Base-by-base conservation (phyloP, 2,888 invertebrate species). In the Cotesia congregata region DNA sequence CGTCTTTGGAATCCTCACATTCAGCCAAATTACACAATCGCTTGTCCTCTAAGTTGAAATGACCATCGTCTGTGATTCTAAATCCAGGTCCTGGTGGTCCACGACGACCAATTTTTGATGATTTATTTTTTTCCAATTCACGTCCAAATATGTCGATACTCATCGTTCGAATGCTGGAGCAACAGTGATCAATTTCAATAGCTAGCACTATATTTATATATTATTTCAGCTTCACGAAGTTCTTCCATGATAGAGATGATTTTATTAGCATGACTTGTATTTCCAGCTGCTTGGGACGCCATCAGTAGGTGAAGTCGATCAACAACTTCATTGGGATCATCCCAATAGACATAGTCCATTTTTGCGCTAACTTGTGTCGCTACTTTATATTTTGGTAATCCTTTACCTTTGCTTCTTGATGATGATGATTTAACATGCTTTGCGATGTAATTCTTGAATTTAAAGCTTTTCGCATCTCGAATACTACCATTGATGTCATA, bases 291-390 rank as follows among this genome's bases (percentile, higher is more conserved):
- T 75, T 76, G 77, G 6, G 78, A 80, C 20, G 78, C 78, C 1
- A 79, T 12, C 5, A 81, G 64, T n/a, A 82, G 67, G 0, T 77
- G 59, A 9, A 80, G 67, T 20, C 80, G 75, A 67, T 82, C 72
- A 0, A 81, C 4, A 82, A 61, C 70, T 81, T 81, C 78, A 65
- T 80, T 81, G 0, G 81, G 79, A 73, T 81, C 75, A 73, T 82
- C 78, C 74, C 78, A 82, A 72, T 81, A 75, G 5, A 80, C 69
- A 68, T 80, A 78, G 76, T 80, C 77, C 30, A 61, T 73, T 15
- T 15, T 41, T 40, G 3, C 2, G 7, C 38, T 3, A 50, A n/a
- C 12, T 38, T 7, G 9, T 12, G 15, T 6, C 6, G 6, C 17
- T 50, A 50, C 6, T 50, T 17, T 62, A n/a, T 62, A 62, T 15